Conservation (phyloP, 1,140 invertebrate genomes). For the Gonioctena quinquepunctata region DNA sequence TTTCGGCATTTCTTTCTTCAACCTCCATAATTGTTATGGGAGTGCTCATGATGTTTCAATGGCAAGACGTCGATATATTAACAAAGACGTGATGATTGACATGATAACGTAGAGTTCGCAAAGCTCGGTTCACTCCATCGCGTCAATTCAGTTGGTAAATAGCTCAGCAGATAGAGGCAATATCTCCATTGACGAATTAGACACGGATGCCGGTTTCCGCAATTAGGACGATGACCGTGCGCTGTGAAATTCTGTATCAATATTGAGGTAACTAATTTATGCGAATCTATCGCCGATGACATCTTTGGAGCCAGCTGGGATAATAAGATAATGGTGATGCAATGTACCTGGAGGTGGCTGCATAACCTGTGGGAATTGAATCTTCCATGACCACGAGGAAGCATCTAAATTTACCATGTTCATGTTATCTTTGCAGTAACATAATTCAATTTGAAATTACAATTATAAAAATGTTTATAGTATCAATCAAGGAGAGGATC, state of each 20-base stretch:
- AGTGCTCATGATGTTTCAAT: too few species aligned
- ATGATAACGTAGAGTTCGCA: background rate
- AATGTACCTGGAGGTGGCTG: background rate
- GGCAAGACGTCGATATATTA: background rate
- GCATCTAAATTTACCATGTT: too few species aligned
- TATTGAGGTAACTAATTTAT: background rate
- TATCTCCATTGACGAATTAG: conserved; percentile 21
- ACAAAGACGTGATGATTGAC: conserved; percentile 1
- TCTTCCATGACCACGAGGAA: too few species aligned
- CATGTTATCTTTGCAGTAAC: too few species aligned
- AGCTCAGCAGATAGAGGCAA: background rate
- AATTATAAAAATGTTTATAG: too few species aligned
- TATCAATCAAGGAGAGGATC: too few species aligned
- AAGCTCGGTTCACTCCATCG: background rate
- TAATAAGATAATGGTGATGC: background rate
- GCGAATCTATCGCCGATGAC: background rate
- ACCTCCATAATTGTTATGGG: too few species aligned
- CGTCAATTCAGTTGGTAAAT: conserved; percentile 11
- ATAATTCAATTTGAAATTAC: too few species aligned
- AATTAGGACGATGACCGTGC: conserved; percentile 2
- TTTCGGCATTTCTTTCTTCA: too few species aligned
- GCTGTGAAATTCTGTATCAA: background rate
- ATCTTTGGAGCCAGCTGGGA: background rate
- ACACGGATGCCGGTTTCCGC: conserved; percentile 2
- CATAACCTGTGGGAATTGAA: too few species aligned